phyloP scores from a whole-genome alignment of 2,113 vertebrate genomes.

The Halcyon senegalensis region DNA sequence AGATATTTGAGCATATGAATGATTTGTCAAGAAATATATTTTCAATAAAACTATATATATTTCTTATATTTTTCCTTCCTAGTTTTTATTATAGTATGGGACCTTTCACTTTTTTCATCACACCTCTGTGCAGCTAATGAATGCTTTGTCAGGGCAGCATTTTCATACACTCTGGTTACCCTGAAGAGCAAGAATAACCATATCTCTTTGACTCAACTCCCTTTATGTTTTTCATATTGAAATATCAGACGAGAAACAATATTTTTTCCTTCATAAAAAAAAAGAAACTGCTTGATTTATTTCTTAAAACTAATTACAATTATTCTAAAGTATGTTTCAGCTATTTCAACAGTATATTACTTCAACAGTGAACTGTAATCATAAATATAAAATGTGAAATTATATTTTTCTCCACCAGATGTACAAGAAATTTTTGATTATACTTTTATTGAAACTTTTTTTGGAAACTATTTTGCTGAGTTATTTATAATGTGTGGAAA shows the following conservation, averaged over 20 bases:
- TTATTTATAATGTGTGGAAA: not conserved
- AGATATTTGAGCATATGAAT: not conserved
- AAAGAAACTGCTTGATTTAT: not conserved
- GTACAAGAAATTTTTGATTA: not conserved
- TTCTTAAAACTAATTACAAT: not conserved
- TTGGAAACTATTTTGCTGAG: not conserved
- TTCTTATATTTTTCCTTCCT: too few relatives aligned
- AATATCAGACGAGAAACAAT: not conserved
- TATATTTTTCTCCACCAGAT: not conserved
- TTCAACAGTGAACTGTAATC: not conserved
- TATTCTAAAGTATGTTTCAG: not conserved
- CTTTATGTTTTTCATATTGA: not conserved
- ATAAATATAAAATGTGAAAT: not conserved
- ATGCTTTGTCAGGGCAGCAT: not conserved
- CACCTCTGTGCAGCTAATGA: not conserved
- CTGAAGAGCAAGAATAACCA: not conserved
- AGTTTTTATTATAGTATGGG: not conserved
- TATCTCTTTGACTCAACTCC: not conserved
- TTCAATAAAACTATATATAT: not conserved
- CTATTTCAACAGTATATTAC: not conserved
- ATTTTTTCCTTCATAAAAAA: not conserved
- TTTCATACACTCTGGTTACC: not conserved
- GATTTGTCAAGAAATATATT: not conserved
- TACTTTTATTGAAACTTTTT: not conserved
- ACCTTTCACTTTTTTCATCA: not conserved